Percentiles rank a stretch among this genome's conserved stretches.
phyloP scores from a whole-genome alignment of 92 coral and sea anemone species.

The Zoanthus sansibaricus region DNA sequence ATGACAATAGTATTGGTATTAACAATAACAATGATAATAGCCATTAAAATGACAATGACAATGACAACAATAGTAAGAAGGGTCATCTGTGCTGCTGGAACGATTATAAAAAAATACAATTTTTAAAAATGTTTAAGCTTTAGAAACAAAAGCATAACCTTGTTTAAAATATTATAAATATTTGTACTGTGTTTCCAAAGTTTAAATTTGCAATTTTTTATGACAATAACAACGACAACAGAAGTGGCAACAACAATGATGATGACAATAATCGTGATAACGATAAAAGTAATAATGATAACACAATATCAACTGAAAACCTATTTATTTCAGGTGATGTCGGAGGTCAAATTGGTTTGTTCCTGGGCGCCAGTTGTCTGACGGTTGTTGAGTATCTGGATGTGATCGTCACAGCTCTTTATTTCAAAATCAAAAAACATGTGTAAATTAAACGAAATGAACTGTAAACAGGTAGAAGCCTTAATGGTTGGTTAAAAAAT shows the following conservation, averaged over 20 bases:
- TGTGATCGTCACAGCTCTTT: slow-evolving; percentile 73
- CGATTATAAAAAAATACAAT: too few relatives aligned
- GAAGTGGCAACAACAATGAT: too few relatives aligned
- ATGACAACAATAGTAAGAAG: too few relatives aligned
- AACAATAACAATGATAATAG: neutral
- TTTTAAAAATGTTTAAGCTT: too few relatives aligned
- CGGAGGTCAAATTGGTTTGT: slow-evolving; percentile 92
- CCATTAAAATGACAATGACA: neutral
- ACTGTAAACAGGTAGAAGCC: neutral
- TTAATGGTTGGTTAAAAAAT: too few relatives aligned
- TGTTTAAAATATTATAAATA: too few relatives aligned
- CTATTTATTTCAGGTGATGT: slow-evolving; percentile 71
- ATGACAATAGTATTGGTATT: neutral
- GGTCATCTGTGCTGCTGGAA: too few relatives aligned
- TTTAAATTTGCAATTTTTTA: too few relatives aligned
- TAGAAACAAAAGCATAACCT: too few relatives aligned
- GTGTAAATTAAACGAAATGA: neutral
- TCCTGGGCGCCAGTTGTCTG: slow-evolving; percentile 87
- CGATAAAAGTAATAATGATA: neutral
- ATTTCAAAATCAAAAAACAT: slow-evolving; percentile 49
- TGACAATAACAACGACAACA: too few relatives aligned
- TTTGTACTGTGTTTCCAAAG: too few relatives aligned
- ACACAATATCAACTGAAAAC: neutral
- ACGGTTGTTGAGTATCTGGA: slow-evolving; percentile 85
- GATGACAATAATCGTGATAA: neutral